A percentile compares a stretch with the other conserved stretches of the same genome.
These are phyloP conservation scores for Heliocidaris erythrogramma DNA, from an alignment of 35 echinoderm and acorn worm genomes.

Conservation along the genomic window DNA sequence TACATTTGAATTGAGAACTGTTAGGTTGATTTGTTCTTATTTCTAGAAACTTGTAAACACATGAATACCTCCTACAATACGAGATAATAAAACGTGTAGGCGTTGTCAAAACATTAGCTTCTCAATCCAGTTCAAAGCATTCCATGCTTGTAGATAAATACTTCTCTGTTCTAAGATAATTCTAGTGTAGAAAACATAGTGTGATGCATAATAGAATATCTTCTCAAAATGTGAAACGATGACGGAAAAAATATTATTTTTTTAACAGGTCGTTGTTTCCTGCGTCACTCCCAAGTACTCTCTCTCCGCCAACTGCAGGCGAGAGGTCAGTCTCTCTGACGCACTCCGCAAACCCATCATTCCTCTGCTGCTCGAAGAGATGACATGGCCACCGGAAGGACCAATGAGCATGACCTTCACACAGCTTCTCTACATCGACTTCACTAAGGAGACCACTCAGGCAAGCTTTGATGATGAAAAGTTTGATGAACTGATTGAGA, in stretches of 20 bases:
- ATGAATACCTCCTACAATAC: too few species aligned
- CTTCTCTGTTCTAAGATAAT: background rate
- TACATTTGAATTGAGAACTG: too few species aligned
- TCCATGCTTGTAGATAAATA: background rate
- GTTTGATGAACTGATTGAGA: conserved; percentile 77
- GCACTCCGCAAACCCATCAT: conserved; percentile 87
- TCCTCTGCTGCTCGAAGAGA: conserved; percentile 70
- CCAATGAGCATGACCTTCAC: conserved; percentile 97
- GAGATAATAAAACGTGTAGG: too few species aligned
- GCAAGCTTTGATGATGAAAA: conserved; percentile 71
- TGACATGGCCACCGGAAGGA: conserved; percentile 91
- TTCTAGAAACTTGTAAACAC: too few species aligned
- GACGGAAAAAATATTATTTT: background rate
- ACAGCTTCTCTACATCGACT: conserved; percentile 93
- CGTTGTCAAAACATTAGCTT: too few species aligned
- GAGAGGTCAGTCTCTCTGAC: conserved; percentile 92
- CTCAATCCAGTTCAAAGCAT: too few species aligned
- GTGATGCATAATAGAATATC: background rate
- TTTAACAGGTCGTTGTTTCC: conserved; percentile 80
- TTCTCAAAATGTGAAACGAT: background rate
- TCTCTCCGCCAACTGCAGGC: conserved; percentile 87
- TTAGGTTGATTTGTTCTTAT: too few species aligned
- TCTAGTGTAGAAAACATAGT: background rate
- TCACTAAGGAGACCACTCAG: conserved; percentile 65
- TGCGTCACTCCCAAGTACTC: conserved; percentile 89